These are phyloP conservation scores for Sabatieria punctata DNA, from an alignment of 2,888 invertebrate genomes.

Conservation along the genomic window DNA sequence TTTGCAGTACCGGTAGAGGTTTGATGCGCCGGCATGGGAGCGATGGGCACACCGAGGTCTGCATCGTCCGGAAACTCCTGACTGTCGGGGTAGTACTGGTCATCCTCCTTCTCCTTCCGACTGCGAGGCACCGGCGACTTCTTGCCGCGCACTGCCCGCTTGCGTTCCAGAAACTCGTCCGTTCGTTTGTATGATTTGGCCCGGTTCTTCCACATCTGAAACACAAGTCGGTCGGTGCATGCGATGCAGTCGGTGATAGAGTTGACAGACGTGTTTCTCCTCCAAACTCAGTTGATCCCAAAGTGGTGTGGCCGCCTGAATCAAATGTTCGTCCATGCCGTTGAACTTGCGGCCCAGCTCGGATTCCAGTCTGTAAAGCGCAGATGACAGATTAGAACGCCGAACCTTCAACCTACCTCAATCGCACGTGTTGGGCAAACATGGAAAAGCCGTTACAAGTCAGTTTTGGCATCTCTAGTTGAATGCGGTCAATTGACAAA, in stretches of 20 bases:
- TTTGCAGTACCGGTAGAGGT: too few relatives aligned
- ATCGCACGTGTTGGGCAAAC: neutral
- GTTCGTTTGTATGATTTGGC: neutral
- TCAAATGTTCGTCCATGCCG: neutral
- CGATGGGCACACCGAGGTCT: neutral
- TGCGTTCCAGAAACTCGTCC: conserved; percentile 1
- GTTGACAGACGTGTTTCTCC: neutral
- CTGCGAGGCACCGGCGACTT: neutral
- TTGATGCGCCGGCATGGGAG: too few relatives aligned
- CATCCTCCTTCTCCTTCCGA: neutral
- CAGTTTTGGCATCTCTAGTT: conserved; percentile 4
- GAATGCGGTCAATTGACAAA: too few relatives aligned
- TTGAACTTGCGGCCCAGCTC: neutral
- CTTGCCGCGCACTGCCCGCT: neutral
- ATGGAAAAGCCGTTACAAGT: conserved; percentile 3
- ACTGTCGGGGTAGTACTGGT: neutral
- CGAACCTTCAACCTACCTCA: neutral
- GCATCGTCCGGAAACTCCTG: neutral
- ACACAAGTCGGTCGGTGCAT: too few relatives aligned
- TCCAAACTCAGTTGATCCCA: neutral
- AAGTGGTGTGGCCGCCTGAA: neutral
- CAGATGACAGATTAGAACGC: too few relatives aligned
- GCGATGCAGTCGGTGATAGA: too few relatives aligned
- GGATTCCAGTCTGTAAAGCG: neutral
- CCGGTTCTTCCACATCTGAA: conserved; percentile 2